These are phyloP conservation scores for Philhelius pedissequus DNA, from an alignment of 2,888 invertebrate genomes.

Conservation along the genomic window DNA sequence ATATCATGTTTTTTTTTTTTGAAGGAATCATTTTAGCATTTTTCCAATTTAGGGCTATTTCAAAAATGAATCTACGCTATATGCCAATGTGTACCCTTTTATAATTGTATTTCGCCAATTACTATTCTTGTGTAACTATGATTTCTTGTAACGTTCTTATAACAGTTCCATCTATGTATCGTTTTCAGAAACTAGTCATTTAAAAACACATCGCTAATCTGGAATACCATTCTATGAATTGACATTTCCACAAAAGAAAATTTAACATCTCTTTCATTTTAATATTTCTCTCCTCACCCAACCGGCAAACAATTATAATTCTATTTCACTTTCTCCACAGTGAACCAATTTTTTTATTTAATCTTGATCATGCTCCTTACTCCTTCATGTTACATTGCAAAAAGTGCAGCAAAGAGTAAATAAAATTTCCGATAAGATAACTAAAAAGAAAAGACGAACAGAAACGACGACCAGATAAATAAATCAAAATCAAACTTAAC, in stretches of 20 bases:
- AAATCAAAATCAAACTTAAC: slow-evolving; percentile 20
- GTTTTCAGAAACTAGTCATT: neutral
- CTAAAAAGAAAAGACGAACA: slow-evolving; percentile 13
- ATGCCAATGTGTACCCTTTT: too few species aligned
- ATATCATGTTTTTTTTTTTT: too few species aligned
- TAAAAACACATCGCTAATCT: neutral
- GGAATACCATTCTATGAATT: slow-evolving; percentile 37
- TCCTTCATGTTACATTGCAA: neutral
- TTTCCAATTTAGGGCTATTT: too few species aligned
- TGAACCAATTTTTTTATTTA: neutral
- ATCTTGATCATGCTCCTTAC: neutral
- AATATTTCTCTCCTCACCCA: slow-evolving; percentile 5
- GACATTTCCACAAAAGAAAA: slow-evolving; percentile 4
- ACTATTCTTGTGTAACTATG: too few species aligned
- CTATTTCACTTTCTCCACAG: neutral
- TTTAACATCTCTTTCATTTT: slow-evolving; percentile 11
- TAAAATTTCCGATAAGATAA: slow-evolving; percentile 67
- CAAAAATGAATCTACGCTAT: too few species aligned
- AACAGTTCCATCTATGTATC: neutral
- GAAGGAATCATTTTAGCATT: too few species aligned
- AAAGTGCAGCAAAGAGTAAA: slow-evolving; percentile 57
- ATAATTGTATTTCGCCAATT: too few species aligned
- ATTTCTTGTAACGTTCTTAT: neutral
- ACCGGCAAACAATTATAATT: slow-evolving; percentile 12
- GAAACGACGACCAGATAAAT: slow-evolving; percentile 21